Percentiles rank a stretch among this genome's conserved stretches.
These are phyloP conservation scores for Remorina albescens DNA, from an alignment of 2,797 vertebrate genomes.

Conservation along the genomic window DNA sequence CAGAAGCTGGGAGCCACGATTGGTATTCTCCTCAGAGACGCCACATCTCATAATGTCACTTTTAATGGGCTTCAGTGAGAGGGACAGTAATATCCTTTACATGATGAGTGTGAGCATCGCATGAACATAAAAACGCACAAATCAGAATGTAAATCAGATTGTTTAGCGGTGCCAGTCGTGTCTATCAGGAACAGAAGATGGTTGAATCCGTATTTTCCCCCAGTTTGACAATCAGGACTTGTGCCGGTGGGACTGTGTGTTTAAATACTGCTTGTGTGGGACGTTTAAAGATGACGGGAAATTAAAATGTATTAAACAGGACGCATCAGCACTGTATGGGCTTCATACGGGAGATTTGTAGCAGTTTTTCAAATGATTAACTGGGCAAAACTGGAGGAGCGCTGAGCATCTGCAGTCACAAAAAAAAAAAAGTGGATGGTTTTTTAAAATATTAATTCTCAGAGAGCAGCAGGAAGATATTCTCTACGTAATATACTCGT, in stretches of 20 bases:
- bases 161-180: constrained; percentile 51
- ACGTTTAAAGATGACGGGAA: constrained; percentile 52
- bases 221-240: constrained; percentile 52
- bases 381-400: constrained; percentile 29
- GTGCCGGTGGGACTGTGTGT: constrained; percentile 43
- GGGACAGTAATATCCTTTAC: constrained; percentile 66
- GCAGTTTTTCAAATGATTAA: constrained; percentile 53
- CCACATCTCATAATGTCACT: constrained; percentile 53
- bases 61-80: constrained; percentile 63
- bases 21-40: constrained; percentile 56
- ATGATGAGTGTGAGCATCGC: constrained; percentile 61
- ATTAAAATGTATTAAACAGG: constrained; percentile 52
- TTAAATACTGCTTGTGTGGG: constrained; percentile 50
- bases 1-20: constrained; percentile 26
- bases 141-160: constrained; percentile 65
- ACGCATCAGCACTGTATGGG: constrained; percentile 28
- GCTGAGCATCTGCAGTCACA: constrained; percentile 23
- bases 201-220: constrained; percentile 48
- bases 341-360: constrained; percentile 41
- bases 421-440: constrained; percentile 23
- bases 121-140: constrained; percentile 53
- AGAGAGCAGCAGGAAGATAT: constrained; percentile 3
- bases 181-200: constrained; percentile 44
- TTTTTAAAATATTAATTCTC: constrained; percentile 38
- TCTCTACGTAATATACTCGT: constrained; percentile 12